phyloP scores from a whole-genome alignment of 2,888 invertebrate species.

The Schizaphis graminum region DNA sequence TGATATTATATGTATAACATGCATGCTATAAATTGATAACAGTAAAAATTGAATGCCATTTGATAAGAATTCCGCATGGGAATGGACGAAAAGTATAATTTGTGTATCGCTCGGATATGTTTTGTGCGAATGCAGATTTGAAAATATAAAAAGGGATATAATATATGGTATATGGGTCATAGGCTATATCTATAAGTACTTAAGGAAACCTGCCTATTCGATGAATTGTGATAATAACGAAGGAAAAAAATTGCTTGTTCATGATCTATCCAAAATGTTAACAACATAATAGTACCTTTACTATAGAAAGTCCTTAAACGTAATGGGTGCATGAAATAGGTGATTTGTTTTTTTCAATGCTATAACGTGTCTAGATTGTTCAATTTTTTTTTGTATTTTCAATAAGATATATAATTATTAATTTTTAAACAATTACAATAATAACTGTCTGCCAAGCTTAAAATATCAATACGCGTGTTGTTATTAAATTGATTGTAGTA shows the following conservation, averaged over 20 bases:
- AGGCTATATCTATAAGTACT: neutral
- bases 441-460: neutral
- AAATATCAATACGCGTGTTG: neutral
- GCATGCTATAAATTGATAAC: slow-evolving; percentile 45
- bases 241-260: slow-evolving; percentile 11
- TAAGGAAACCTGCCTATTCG: neutral
- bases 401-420: neutral
- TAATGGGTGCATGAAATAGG: slow-evolving; percentile 53
- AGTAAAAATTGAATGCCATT: slow-evolving; percentile 21
- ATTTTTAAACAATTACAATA: neutral
- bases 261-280: slow-evolving; percentile 1
- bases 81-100: neutral
- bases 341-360: neutral
- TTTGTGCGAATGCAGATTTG: neutral
- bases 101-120: neutral
- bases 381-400: neutral
- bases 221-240: neutral
- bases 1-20: neutral
- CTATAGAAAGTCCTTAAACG: slow-evolving; percentile 39
- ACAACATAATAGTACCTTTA: neutral
- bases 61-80: slow-evolving; percentile 17
- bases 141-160: neutral
- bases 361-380: neutral
- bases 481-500: neutral
- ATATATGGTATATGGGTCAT: slow-evolving; percentile 6